phyloP scores from a whole-genome alignment of 2,888 invertebrate species.

The Xanthorhoe designata region DNA sequence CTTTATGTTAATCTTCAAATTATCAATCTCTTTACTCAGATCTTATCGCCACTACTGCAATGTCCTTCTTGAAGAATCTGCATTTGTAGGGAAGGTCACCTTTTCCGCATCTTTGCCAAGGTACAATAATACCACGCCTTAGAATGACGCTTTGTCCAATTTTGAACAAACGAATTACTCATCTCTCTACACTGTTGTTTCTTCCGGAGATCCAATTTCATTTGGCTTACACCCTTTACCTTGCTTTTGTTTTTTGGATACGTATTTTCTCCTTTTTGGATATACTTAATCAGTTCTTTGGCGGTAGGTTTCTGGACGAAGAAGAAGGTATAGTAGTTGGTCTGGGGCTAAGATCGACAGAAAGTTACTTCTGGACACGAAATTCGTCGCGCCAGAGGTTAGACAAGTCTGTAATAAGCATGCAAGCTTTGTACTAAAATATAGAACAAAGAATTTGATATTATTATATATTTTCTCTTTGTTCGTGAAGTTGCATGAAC shows the following conservation, averaged over 20 bases:
- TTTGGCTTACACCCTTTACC: neutral
- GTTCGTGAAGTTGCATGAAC: neutral
- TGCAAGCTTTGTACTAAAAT: slow-evolving; percentile 16
- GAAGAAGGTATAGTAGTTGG: slow-evolving; percentile 29
- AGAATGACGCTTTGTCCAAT: neutral
- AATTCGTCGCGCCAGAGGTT: slow-evolving; percentile 87
- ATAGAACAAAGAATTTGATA: neutral
- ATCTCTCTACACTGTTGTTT: neutral
- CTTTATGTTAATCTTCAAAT: neutral
- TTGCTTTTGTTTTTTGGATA: neutral
- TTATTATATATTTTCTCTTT: neutral
- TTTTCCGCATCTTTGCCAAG: neutral
- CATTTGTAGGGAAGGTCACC: neutral
- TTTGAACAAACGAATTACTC: neutral
- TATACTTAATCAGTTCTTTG: slow-evolving; percentile 21
- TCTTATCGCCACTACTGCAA: neutral
- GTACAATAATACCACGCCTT: neutral
- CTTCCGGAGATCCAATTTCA: neutral
- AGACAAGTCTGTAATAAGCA: slow-evolving; percentile 70
- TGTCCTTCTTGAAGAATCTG: neutral
- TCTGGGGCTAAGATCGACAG: slow-evolving; percentile 88
- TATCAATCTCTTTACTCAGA: neutral
- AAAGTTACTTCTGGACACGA: slow-evolving; percentile 81
- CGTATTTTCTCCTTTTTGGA: slow-evolving; percentile 6
- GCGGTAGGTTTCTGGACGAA: slow-evolving; percentile 77